These are phyloP conservation scores for Aquatica leii DNA, from an alignment of 2,888 invertebrate genomes.

Conservation along the genomic window DNA sequence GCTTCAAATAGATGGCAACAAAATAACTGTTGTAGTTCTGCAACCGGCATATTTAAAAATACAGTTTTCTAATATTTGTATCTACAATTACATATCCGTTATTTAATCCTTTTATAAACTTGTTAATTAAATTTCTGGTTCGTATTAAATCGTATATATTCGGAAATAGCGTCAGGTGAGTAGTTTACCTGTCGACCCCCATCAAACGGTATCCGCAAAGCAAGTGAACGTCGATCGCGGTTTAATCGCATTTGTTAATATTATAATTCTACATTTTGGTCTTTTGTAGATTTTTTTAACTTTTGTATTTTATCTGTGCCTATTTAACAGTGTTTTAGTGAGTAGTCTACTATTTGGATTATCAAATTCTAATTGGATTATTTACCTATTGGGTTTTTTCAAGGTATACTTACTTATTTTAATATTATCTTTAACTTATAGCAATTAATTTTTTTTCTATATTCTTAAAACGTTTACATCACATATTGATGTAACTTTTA, in stretches of 20 bases:
- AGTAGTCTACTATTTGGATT: not conserved
- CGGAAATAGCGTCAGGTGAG: constrained; percentile 41
- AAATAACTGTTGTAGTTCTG: not conserved
- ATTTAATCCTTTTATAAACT: constrained; percentile 16
- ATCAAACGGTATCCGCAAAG: constrained; percentile 45
- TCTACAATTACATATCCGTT: not conserved
- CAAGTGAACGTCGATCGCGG: constrained; percentile 40
- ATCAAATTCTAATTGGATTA: constrained; percentile 21
- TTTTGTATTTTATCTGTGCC: too few species aligned
- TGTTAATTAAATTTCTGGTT: constrained; percentile 39
- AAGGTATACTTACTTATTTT: constrained; percentile 11
- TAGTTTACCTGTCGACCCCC: constrained; percentile 46
- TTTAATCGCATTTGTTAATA: constrained; percentile 19
- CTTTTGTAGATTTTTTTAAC: too few species aligned
- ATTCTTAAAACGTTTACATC: too few species aligned
- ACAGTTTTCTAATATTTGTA: not conserved
- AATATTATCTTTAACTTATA: not conserved
- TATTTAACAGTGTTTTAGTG: constrained; percentile 11
- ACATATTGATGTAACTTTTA: too few species aligned
- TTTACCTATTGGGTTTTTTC: constrained; percentile 26
- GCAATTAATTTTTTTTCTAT: too few species aligned
- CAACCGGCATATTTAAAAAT: not conserved
- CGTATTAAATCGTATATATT: constrained; percentile 40
- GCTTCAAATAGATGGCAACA: constrained; percentile 4
- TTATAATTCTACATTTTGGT: not conserved